Percentiles rank a stretch among this genome's conserved stretches.
phyloP scores from a whole-genome alignment of 1,140 invertebrate species.

The Berghia stephanieae region DNA sequence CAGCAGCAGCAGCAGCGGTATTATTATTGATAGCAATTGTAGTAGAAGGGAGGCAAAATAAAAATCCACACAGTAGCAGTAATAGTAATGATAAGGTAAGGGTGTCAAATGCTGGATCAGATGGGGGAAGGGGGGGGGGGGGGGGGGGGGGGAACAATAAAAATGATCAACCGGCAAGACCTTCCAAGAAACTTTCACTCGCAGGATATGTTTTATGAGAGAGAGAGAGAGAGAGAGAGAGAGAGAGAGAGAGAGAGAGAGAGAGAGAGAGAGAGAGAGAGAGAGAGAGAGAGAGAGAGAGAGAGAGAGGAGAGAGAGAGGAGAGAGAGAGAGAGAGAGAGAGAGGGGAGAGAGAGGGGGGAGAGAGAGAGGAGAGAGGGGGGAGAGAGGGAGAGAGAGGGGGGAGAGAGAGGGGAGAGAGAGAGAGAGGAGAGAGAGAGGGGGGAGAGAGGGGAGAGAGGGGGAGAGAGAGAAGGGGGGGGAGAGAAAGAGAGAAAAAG shows the following conservation, averaged over 20 bases:
- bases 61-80: too few species aligned
- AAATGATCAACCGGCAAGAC: too few species aligned
- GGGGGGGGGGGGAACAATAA: too few species aligned
- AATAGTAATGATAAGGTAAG: too few species aligned
- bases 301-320: too few species aligned
- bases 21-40: too few species aligned
- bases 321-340: background rate
- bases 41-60: too few species aligned
- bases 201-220: background rate
- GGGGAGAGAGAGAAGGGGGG: background rate
- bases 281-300: background rate
- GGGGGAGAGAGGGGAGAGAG: background rate
- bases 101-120: too few species aligned
- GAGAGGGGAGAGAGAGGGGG: background rate
- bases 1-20: too few species aligned
- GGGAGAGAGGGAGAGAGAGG: constrained; percentile 4
- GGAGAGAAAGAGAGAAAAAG: background rate
- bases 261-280: too few species aligned
- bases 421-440: background rate
- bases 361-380: background rate
- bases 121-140: too few species aligned
- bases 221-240: background rate
- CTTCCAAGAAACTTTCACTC: too few species aligned
- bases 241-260: background rate
- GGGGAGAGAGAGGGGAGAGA: background rate